These are phyloP conservation scores for Metallyticus violacea DNA, from an alignment of 2,888 invertebrate species.

Conservation along the genomic window DNA sequence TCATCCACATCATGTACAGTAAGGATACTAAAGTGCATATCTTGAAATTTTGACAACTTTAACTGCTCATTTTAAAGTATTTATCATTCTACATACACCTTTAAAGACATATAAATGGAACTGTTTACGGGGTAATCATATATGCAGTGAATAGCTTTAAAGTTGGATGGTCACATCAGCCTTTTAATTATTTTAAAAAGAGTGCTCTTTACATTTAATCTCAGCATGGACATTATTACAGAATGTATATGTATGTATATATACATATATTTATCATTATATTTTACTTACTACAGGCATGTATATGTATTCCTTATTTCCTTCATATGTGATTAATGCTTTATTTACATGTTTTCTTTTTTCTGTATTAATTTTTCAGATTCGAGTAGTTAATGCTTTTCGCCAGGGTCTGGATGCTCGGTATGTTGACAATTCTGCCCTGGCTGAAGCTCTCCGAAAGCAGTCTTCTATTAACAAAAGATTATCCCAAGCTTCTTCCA, in stretches of 20 bases:
- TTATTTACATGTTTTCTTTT: constrained; percentile 32
- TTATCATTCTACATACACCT: neutral
- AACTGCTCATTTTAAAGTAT: neutral
- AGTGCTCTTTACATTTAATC: neutral
- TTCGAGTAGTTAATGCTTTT: constrained; percentile 99
- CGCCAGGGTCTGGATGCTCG: constrained; percentile 98
- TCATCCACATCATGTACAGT: neutral
- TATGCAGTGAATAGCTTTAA: neutral
- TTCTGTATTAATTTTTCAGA: constrained; percentile 65
- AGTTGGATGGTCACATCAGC: neutral
- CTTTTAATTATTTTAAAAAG: neutral
- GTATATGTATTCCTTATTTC: neutral
- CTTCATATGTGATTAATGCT: constrained; percentile 16
- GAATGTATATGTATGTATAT: neutral
- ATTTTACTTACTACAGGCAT: neutral
- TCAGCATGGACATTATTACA: neutral
- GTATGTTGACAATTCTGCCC: constrained; percentile 86
- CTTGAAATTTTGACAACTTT: neutral
- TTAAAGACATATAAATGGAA: neutral
- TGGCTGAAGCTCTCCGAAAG: constrained; percentile 90
- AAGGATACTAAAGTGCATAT: neutral
- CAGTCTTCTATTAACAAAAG: constrained; percentile 90
- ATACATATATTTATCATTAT: neutral
- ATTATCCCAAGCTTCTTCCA: constrained; percentile 86
- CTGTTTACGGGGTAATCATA: neutral